Conservation (phyloP, 1,140 invertebrate genomes). For the Frieseomelitta varia region DNA sequence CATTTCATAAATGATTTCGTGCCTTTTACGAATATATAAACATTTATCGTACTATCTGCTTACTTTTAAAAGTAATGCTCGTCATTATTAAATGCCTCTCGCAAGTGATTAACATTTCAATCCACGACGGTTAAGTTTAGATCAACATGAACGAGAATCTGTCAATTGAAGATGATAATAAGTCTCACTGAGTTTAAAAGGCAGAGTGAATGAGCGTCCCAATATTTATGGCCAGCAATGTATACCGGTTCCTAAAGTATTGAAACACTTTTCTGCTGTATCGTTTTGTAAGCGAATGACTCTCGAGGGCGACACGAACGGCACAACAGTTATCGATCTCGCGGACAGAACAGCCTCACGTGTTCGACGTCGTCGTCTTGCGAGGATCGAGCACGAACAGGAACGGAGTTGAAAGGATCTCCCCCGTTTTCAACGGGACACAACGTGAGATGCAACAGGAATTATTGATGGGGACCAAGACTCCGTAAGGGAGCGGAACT, state of each 20-base stretch:
- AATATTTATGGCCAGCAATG: neutral
- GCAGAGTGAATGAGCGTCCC: neutral
- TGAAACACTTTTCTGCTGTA: neutral
- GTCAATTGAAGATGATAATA: neutral
- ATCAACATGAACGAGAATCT: no score
- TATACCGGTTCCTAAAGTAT: neutral
- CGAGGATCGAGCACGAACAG: neutral
- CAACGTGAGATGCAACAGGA: neutral
- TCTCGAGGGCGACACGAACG: conserved; percentile 54
- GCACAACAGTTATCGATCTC: conserved; percentile 55
- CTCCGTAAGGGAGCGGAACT: no score
- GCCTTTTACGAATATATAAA: no score
- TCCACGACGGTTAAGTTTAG: no score
- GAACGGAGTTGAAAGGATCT: neutral
- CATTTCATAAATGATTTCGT: no score
- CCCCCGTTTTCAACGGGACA: neutral
- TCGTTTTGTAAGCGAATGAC: conserved; percentile 29
- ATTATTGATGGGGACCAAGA: neutral
- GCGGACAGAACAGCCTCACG: conserved; percentile 41
- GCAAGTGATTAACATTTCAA: no score
- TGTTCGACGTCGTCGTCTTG: conserved; percentile 46
- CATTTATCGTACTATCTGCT: no score
- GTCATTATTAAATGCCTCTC: no score
- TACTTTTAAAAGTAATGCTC: no score
- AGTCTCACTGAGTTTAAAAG: neutral